These are phyloP conservation scores for Drymonia ruficornis DNA, from an alignment of 2,888 invertebrate species.

Conservation along the genomic window DNA sequence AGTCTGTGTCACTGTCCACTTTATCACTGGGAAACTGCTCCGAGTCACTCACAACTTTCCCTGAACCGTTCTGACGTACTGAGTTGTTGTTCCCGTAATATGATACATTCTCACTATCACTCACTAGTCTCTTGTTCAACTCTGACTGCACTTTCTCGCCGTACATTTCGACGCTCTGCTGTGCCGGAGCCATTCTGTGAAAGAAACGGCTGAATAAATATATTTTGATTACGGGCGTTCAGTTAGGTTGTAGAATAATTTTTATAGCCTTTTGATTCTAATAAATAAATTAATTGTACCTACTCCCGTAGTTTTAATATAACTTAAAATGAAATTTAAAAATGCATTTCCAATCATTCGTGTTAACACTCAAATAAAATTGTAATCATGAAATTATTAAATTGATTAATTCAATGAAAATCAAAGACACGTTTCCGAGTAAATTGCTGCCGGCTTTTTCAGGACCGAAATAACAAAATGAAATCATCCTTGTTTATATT, in stretches of 20 bases:
- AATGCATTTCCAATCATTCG: too few relatives aligned
- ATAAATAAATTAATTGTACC: background rate
- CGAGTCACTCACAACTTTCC: background rate
- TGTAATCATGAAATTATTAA: too few relatives aligned
- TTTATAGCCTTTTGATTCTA: background rate
- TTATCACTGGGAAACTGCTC: constrained; percentile 37
- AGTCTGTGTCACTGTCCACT: constrained; percentile 54
- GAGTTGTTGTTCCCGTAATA: constrained; percentile 60
- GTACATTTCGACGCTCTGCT: constrained; percentile 56
- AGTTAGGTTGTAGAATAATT: background rate
- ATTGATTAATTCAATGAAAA: background rate
- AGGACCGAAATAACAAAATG: background rate
- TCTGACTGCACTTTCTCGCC: constrained; percentile 46
- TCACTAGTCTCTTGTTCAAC: constrained; percentile 54
- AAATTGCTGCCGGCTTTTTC: background rate
- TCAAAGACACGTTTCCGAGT: background rate
- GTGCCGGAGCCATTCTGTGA: constrained; percentile 65
- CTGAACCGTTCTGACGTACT: constrained; percentile 43
- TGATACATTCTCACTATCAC: constrained; percentile 41
- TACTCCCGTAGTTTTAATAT: background rate
- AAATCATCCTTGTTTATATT: background rate
- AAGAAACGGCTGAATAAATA: constrained; percentile 10
- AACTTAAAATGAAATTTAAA: too few relatives aligned
- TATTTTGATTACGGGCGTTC: constrained; percentile 1
- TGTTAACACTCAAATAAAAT: too few relatives aligned